phyloP scores from a whole-genome alignment of 2,113 vertebrate genomes.

The Phyllopteryx taeniolatus region DNA sequence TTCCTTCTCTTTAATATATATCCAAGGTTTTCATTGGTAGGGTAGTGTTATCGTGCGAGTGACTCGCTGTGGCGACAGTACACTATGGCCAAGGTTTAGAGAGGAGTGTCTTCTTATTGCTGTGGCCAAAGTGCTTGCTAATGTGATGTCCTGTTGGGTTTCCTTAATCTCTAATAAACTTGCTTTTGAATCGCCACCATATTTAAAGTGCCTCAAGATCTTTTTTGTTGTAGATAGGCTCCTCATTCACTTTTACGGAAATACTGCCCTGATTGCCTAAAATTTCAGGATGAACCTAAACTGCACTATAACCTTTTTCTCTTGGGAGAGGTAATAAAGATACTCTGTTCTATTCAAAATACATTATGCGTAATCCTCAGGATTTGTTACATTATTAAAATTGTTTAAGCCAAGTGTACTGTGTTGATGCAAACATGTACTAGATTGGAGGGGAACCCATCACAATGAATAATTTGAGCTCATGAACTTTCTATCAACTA shows the following conservation, averaged over 20 bases:
- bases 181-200: not conserved
- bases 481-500: constrained; percentile 9
- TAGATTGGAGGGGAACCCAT: not conserved
- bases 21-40: not conserved
- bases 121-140: not conserved
- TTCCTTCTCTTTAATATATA: too few species aligned
- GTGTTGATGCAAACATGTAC: not conserved
- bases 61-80: too few species aligned
- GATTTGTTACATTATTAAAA: too few species aligned
- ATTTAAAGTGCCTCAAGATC: not conserved
- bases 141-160: not conserved
- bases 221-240: not conserved
- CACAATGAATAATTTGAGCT: not conserved
- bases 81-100: not conserved
- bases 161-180: not conserved
- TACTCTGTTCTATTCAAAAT: not conserved
- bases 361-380: too few species aligned
- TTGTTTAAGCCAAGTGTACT: not conserved
- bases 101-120: not conserved
- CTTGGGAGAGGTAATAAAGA: not conserved
- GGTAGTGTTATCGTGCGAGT: too few species aligned
- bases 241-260: not conserved
- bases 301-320: too few species aligned
- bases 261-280: not conserved
- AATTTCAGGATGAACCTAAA: not conserved